phyloP scores from a whole-genome alignment of 2,797 vertebrate genomes.

The Coregonus suidteri region DNA sequence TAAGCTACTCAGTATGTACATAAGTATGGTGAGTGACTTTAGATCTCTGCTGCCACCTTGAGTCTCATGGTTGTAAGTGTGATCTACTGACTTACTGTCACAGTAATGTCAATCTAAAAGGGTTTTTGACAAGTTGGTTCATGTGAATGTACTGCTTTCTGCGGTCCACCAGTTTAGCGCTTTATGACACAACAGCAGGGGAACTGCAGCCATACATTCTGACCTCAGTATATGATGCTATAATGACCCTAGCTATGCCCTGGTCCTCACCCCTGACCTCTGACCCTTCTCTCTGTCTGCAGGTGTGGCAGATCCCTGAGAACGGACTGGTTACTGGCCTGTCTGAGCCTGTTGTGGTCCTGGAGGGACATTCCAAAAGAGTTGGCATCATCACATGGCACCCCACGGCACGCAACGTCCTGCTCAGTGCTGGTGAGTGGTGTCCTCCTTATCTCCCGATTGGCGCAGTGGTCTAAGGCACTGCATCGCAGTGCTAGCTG shows the following conservation, averaged over 20 bases:
- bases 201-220: too few species aligned
- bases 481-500: too few species aligned
- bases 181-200: too few species aligned
- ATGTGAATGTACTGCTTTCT: neutral
- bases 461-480: too few species aligned
- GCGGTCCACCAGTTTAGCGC: too few species aligned
- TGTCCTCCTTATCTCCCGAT: neutral
- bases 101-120: neutral
- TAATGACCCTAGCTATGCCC: neutral
- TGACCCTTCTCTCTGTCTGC: constrained; percentile 8
- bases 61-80: constrained; percentile 49
- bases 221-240: neutral
- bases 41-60: constrained; percentile 63
- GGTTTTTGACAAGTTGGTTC: neutral
- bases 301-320: constrained; percentile 99
- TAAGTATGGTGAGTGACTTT: neutral
- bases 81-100: neutral
- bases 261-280: neutral
- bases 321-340: constrained; percentile 87
- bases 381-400: constrained; percentile 98
- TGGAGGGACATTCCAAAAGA: constrained; percentile 95
- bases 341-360: constrained; percentile 87
- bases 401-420: constrained; percentile 91
- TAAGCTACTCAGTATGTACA: neutral
- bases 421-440: constrained; percentile 90